These are phyloP conservation scores for Atta cephalotes DNA, from an alignment of 1,140 invertebrate genomes.

Conservation along the genomic window DNA sequence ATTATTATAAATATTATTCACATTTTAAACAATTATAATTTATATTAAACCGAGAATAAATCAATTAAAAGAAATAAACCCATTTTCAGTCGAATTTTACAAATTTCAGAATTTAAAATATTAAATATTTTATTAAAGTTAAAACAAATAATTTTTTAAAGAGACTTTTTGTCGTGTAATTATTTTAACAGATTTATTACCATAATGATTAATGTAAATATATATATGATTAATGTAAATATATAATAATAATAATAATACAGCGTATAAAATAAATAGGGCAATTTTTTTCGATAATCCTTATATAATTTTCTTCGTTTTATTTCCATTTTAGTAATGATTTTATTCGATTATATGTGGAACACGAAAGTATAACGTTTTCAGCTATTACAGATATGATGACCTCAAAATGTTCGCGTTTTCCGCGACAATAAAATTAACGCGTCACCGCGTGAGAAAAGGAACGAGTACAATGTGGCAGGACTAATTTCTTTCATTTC, in stretches of 20 bases:
- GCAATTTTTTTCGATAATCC: no score
- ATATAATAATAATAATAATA: not conserved
- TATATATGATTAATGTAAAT: not conserved
- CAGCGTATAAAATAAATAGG: not conserved
- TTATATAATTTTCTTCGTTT: not conserved
- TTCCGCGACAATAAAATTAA: constrained; percentile 38
- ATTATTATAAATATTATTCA: not conserved
- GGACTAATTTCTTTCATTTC: constrained; percentile 54
- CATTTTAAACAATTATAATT: not conserved
- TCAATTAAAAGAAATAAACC: no score
- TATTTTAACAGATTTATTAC: not conserved
- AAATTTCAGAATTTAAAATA: no score
- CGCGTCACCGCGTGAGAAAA: constrained; percentile 29
- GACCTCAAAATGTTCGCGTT: constrained; percentile 41
- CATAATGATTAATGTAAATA: not conserved
- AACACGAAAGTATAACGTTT: constrained; percentile 11
- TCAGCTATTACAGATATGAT: not conserved
- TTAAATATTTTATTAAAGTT: no score
- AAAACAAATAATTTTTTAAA: not conserved
- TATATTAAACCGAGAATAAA: no score
- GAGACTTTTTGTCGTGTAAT: not conserved
- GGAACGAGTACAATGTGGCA: constrained; percentile 26
- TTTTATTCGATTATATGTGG: not conserved
- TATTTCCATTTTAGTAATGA: not conserved
- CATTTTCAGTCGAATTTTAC: no score